phyloP scores from a whole-genome alignment of 2,888 invertebrate genomes.

The Cantharis rustica region DNA sequence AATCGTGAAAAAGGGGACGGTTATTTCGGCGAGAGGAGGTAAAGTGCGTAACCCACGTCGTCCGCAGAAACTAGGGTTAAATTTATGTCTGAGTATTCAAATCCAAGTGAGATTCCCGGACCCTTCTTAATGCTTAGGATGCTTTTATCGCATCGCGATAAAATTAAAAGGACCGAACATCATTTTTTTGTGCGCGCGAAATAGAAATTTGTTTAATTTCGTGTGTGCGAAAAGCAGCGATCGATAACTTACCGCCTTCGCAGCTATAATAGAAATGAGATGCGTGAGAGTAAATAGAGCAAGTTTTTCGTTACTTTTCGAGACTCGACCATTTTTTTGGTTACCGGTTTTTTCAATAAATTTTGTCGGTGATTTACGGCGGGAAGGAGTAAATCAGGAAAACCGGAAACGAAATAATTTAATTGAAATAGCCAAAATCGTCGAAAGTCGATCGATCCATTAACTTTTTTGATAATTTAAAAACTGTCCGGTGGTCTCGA shows the following conservation, averaged over 20 bases:
- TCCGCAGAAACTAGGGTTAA: background rate
- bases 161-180: background rate
- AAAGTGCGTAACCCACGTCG: background rate
- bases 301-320: background rate
- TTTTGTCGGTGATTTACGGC: background rate
- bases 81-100: background rate
- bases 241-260: background rate
- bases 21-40: background rate
- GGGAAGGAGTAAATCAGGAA: background rate
- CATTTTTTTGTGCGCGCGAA: background rate
- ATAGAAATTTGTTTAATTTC: background rate
- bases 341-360: background rate
- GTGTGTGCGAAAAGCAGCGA: background rate
- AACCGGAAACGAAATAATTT: background rate
- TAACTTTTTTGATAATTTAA: background rate
- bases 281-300: background rate
- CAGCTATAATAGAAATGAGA: background rate
- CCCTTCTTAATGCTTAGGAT: background rate
- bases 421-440: background rate
- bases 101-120: background rate
- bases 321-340: background rate
- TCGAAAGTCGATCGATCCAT: background rate
- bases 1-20: background rate
- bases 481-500: background rate
- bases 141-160: background rate